These are phyloP conservation scores for Prionailurus bengalensis DNA, from an alignment of 2,113 vertebrate species.

Conservation along the genomic window DNA sequence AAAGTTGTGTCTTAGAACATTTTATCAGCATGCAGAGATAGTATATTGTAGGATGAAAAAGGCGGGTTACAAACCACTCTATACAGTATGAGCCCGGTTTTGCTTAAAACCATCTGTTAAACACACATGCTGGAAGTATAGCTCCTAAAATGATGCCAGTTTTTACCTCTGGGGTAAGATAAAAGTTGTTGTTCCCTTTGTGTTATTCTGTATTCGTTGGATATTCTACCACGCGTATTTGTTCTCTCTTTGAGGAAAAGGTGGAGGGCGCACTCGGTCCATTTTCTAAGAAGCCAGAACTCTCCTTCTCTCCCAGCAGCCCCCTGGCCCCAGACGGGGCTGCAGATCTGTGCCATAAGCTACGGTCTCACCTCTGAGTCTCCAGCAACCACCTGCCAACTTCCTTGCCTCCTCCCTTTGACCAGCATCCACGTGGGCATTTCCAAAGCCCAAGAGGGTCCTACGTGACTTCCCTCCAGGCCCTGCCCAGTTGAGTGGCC, in stretches of 20 bases:
- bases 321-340: background rate
- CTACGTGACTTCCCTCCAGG: fast-evolving
- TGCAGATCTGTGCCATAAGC: background rate
- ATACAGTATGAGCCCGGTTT: fast-evolving
- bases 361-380: background rate
- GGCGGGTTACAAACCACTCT: background rate
- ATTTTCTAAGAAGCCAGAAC: background rate
- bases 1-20: too few relatives aligned
- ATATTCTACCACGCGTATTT: background rate
- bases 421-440: background rate
- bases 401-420: background rate
- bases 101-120: background rate
- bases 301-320: too few relatives aligned
- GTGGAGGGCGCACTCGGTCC: fast-evolving
- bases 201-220: background rate
- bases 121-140: background rate
- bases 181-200: background rate
- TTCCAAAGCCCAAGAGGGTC: background rate
- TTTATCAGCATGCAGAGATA: too few relatives aligned
- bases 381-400: background rate
- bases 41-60: background rate
- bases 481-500: background rate
- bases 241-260: background rate
- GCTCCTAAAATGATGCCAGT: background rate
- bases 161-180: background rate